Evolutionary conservation across 1,140 invertebrate species (phyloP).

Genomic region (Harpegnathos saltator): DNA sequence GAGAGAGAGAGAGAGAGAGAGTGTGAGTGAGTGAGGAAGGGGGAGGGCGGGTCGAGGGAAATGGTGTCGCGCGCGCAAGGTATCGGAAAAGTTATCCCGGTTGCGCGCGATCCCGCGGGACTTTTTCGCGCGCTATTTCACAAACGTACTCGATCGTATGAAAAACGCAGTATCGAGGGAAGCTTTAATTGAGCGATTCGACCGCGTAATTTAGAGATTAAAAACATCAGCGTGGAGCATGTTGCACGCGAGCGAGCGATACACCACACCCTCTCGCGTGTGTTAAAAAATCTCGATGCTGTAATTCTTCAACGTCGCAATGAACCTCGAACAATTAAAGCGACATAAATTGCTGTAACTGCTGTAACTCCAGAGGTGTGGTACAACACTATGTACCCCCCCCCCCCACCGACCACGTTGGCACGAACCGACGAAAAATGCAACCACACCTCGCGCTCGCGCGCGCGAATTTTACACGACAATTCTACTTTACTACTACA

Average conservation of each 20-base stretch:
- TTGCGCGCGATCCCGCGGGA: constrained; percentile 24
- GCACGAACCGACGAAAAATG: constrained; percentile 31
- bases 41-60: too few relatives aligned
- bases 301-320: constrained; percentile 60
- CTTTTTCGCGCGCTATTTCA: constrained; percentile 46
- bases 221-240: constrained; percentile 30
- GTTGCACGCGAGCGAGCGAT: constrained; percentile 36
- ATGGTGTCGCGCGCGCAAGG: background rate
- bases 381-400: too few relatives aligned
- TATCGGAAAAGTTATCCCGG: constrained; percentile 47
- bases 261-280: constrained; percentile 41
- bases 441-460: constrained; percentile 25
- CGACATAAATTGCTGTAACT: constrained; percentile 52
- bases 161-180: constrained; percentile 10
- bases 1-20: too few relatives aligned
- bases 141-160: constrained; percentile 23
- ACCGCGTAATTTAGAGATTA: constrained; percentile 62
- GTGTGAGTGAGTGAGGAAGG: too few relatives aligned
- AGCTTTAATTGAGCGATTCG: constrained; percentile 62
- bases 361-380: background rate
- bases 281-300: constrained; percentile 50
- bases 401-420: too few relatives aligned
- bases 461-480: constrained; percentile 13
- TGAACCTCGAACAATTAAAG: constrained; percentile 57
- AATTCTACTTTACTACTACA: constrained; percentile 49